Evolutionary conservation across 2,888 invertebrate species (phyloP).

Genomic region (Pandemis heparana): DNA sequence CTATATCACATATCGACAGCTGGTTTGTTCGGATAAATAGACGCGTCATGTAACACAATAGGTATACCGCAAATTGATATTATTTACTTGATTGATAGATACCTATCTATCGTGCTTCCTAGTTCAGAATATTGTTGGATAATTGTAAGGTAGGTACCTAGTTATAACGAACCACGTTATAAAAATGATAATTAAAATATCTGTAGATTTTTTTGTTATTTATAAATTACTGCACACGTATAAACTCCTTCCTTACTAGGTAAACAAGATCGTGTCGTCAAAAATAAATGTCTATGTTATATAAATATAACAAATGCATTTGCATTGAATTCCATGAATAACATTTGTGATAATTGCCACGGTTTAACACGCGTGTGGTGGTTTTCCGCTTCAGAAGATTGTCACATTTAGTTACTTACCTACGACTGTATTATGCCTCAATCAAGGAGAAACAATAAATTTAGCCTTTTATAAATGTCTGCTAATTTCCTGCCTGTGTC

Average conservation of each 20-base stretch:
- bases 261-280: too few relatives aligned
- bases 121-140: too few relatives aligned
- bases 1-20: background rate
- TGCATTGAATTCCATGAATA: background rate
- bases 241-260: background rate
- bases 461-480: background rate
- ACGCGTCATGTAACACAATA: conserved; percentile 25
- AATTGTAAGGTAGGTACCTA: background rate
- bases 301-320: background rate
- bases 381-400: background rate
- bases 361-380: background rate
- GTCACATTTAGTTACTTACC: too few relatives aligned
- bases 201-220: background rate
- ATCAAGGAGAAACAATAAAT: background rate
- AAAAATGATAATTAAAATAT: background rate
- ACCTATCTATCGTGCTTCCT: background rate
- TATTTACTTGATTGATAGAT: conserved; percentile 3
- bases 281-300: background rate
- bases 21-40: background rate
- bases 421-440: background rate
- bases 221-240: background rate
- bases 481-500: background rate
- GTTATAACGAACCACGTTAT: background rate
- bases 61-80: conserved; percentile 26
- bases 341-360: background rate